Evolutionary conservation across 2,888 invertebrate genomes (phyloP), one percentile per base, ranked within the genome.

Genomic region (Calliscelio sp.): DNA sequence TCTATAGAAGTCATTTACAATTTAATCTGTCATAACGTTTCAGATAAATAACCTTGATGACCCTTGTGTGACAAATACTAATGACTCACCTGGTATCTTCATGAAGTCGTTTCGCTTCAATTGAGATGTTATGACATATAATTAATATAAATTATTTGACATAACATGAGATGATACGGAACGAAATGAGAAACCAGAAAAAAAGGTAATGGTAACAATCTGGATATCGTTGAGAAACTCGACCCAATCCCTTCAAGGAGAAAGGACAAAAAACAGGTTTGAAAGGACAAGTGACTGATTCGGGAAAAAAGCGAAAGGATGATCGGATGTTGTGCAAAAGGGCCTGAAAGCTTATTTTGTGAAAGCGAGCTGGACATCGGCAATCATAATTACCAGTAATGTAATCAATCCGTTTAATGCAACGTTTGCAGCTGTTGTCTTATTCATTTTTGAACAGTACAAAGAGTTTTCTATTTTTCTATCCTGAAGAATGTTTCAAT

Each of bases 241-340:
- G 18, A 35, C 16, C 28, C 57, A 24, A 28, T 59, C 59, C 59
- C 59, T 74, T 74, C 49, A n/a, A n/a, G 14, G 77, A 32, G 32
- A 35, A 57, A 38, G 59, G 28, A 77, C 41, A 59, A n/a, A 65
- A 66, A 68, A 75, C 55, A 57, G 55, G 75, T 61, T 49, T 59
- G 78, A 61, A 51, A 68, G 61, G 68, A 70, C 59, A 70, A 51
- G 51, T 41, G 28, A 41, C 51, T 78, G 53, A 77, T 59, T 35
- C 32, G 65, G 57, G 53, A 59, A 59, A 59, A 55, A 77, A 59
- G 77, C 59, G 59, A 77, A 77, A 66, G 68, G 66, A 68, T 66
- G 44, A 74, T 53, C 63, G n/a, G 38, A 35, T 24, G 59, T 73
- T 70, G 68, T 68, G 51, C 59, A 24, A 78, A 78, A 78, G 78